Conservation (phyloP, 2,888 invertebrate species). For the Tiliacea citrago region DNA sequence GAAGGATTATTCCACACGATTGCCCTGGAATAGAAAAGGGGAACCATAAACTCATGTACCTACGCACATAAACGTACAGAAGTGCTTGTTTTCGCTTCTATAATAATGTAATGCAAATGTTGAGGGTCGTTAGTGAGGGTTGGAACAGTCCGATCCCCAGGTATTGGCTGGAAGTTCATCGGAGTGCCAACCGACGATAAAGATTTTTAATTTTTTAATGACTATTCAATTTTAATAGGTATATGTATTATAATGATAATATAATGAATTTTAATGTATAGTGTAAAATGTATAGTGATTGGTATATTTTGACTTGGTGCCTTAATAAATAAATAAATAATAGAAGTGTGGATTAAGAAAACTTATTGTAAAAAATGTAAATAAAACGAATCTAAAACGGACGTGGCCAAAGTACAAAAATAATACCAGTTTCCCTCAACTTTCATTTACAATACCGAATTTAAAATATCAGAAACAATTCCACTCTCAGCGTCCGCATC, state of each 20-base stretch:
- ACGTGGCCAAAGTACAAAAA: neutral
- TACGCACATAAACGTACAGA: neutral
- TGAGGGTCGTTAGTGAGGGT: too few relatives aligned
- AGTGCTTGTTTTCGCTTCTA: neutral
- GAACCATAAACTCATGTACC: neutral
- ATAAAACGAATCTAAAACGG: neutral
- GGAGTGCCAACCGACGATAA: too few relatives aligned
- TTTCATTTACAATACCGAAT: constrained; percentile 18
- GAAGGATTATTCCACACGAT: neutral
- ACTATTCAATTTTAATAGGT: too few relatives aligned
- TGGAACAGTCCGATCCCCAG: too few relatives aligned
- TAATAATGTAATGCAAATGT: too few relatives aligned
- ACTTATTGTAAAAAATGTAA: neutral
- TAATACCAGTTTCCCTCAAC: neutral
- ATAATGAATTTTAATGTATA: too few relatives aligned
- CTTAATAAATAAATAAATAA: too few relatives aligned
- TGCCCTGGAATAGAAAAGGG: neutral
- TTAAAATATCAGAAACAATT: constrained; percentile 33
- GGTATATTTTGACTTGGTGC: too few relatives aligned
- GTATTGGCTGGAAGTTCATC: too few relatives aligned
- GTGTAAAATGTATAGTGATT: too few relatives aligned
- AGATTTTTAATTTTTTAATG: too few relatives aligned
- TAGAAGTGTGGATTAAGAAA: neutral
- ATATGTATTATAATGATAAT: too few relatives aligned
- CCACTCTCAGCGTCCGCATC: constrained; percentile 1